These are phyloP conservation scores for Electrona antarctica DNA, from an alignment of 2,113 vertebrate genomes.

Conservation along the genomic window DNA sequence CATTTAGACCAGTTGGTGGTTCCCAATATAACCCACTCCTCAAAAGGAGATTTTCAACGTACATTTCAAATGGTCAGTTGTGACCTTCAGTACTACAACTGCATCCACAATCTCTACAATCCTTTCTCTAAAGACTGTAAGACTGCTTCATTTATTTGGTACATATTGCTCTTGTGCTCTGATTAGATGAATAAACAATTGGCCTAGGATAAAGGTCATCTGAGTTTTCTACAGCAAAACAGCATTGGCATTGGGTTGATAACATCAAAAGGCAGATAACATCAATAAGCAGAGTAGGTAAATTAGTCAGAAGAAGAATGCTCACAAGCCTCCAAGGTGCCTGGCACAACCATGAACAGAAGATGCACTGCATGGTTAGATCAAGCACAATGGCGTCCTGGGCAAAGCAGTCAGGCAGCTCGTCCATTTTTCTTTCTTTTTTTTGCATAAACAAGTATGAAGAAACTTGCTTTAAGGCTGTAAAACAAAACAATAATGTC, in stretches of 20 bases:
- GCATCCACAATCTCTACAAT: not conserved
- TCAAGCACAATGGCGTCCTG: conserved; percentile 86
- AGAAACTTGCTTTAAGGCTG: not conserved
- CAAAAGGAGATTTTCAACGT: not conserved
- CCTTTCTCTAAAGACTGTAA: not conserved
- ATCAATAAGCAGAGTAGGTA: not conserved
- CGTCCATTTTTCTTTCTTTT: no score
- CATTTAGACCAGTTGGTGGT: no score
- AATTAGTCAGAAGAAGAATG: conserved; percentile 28
- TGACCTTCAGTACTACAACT: not conserved
- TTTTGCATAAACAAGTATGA: not conserved
- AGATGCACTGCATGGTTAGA: conserved; percentile 84
- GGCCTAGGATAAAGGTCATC: not conserved
- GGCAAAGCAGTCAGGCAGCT: conserved; percentile 40
- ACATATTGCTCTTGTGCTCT: not conserved
- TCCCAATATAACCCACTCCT: no score
- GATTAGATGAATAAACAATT: not conserved
- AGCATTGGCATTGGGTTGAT: not conserved
- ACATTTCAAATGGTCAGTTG: not conserved
- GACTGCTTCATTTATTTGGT: not conserved
- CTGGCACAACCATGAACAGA: conserved; percentile 85
- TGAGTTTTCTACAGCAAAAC: conserved; percentile 3
- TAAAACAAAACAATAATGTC: not conserved
- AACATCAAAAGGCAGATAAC: conserved; percentile 3
- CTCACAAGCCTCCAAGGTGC: conserved; percentile 82